A percentile compares a stretch with the other conserved stretches of the same genome.
phyloP scores from a whole-genome alignment of 2,888 invertebrate genomes.

The Tenthredo notha region DNA sequence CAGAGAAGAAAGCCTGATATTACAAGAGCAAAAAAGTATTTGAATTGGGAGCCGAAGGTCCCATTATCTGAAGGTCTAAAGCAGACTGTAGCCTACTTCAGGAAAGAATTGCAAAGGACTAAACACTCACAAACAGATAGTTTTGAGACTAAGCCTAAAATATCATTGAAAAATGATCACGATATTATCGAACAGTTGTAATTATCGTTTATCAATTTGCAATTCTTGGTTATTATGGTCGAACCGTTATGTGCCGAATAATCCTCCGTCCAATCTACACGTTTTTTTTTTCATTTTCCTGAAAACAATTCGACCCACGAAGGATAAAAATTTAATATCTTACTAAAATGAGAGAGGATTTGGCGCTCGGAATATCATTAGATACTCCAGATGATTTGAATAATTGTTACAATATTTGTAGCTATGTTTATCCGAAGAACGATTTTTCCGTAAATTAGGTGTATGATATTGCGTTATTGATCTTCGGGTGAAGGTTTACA shows the following conservation, averaged over 20 bases:
- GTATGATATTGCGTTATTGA: neutral
- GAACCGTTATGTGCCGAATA: slow-evolving; percentile 47
- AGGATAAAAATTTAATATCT: neutral
- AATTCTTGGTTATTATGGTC: slow-evolving; percentile 26
- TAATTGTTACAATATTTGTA: neutral
- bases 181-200: slow-evolving; percentile 74
- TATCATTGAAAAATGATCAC: slow-evolving; percentile 72
- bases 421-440: neutral
- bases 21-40: slow-evolving; percentile 88
- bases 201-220: neutral
- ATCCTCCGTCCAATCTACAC: slow-evolving; percentile 1
- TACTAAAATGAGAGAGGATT: neutral
- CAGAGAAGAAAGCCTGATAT: slow-evolving; percentile 97
- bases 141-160: slow-evolving; percentile 68
- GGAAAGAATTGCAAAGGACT: slow-evolving; percentile 88
- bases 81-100: slow-evolving; percentile 96
- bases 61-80: slow-evolving; percentile 92
- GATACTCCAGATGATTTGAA: neutral
- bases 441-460: neutral
- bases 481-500: neutral
- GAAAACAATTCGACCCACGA: neutral
- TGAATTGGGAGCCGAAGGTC: slow-evolving; percentile 96
- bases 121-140: slow-evolving; percentile 81
- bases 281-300: neutral
- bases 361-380: neutral